These are phyloP conservation scores for Drosophila tanythrix DNA, from an alignment of 2,888 invertebrate species.

Conservation along the genomic window DNA sequence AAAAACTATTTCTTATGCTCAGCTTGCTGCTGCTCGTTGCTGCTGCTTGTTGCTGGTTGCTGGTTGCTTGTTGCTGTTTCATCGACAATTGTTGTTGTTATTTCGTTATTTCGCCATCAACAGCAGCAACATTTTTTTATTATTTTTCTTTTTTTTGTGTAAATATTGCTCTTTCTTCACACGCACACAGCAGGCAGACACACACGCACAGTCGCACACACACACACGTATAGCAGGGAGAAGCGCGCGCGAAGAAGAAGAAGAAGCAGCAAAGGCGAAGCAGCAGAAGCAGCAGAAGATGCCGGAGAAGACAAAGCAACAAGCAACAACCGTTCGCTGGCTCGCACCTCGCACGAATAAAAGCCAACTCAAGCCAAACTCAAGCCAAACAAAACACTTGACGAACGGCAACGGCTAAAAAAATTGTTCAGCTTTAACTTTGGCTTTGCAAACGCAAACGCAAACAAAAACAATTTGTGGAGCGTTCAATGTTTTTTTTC, in stretches of 20 bases:
- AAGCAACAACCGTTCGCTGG: conserved; percentile 78
- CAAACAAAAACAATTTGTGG: conserved; percentile 18
- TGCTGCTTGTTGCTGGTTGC: conserved; percentile 10
- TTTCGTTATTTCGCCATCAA: conserved; percentile 60
- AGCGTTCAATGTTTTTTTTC: conserved; percentile 3
- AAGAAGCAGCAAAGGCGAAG: conserved; percentile 28
- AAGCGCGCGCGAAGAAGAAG: conserved; percentile 53
- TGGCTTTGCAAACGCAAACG: conserved; percentile 40
- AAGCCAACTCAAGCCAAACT: conserved; percentile 35
- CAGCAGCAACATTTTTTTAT: conserved; percentile 37
- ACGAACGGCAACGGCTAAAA: conserved; percentile 35
- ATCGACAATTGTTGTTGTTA: conserved; percentile 68
- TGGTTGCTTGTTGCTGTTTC: conserved; percentile 41
- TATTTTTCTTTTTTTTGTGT: conserved; percentile 36
- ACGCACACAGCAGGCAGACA: conserved; percentile 55
- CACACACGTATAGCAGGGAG: conserved; percentile 14
- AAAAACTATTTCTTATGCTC: conserved; percentile 59
- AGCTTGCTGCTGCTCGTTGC: conserved; percentile 12
- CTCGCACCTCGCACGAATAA: conserved; percentile 78
- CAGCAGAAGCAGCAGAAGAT: conserved; percentile 37
- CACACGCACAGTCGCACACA: conserved; percentile 30
- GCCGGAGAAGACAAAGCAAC: conserved; percentile 67
- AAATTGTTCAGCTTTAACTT: conserved; percentile 17
- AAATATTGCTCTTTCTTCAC: conserved; percentile 79
- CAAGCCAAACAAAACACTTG: conserved; percentile 70